These are phyloP conservation scores for Tenthredo scrophulariae DNA, from an alignment of 2,888 invertebrate genomes.

Conservation along the genomic window DNA sequence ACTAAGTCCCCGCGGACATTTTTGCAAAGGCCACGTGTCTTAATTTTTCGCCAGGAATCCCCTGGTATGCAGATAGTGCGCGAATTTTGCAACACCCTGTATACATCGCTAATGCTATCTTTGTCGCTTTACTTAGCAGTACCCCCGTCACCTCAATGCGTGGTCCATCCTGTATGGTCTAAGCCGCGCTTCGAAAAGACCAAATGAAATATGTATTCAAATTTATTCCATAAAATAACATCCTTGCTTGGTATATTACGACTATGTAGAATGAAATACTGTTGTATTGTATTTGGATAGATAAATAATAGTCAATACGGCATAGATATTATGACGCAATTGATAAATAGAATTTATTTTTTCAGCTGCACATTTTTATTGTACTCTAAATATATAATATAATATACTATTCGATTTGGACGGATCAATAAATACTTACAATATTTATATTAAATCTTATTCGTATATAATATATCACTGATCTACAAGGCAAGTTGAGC, in stretches of 20 bases:
- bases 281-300: background rate
- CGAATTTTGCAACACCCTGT: no score
- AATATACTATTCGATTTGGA: conserved; percentile 26
- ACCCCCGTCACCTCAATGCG: no score
- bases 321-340: background rate
- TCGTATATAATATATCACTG: background rate
- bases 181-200: background rate
- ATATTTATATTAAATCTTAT: conserved; percentile 9
- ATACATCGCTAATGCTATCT: no score
- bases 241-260: background rate
- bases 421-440: conserved; percentile 21
- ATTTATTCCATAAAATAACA: background rate
- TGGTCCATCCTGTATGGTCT: no score
- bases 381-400: background rate
- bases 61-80: no score
- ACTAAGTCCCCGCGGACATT: no score
- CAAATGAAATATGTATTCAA: background rate
- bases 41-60: no score
- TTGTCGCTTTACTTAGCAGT: no score
- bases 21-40: no score
- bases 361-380: background rate
- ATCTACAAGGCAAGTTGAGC: conserved; percentile 17
- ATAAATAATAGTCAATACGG: background rate
- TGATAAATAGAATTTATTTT: conserved; percentile 1
- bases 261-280: background rate